Evolutionary conservation across 2,113 vertebrate genomes (phyloP).

Genomic region (Lethenteron camtschaticum): DNA sequence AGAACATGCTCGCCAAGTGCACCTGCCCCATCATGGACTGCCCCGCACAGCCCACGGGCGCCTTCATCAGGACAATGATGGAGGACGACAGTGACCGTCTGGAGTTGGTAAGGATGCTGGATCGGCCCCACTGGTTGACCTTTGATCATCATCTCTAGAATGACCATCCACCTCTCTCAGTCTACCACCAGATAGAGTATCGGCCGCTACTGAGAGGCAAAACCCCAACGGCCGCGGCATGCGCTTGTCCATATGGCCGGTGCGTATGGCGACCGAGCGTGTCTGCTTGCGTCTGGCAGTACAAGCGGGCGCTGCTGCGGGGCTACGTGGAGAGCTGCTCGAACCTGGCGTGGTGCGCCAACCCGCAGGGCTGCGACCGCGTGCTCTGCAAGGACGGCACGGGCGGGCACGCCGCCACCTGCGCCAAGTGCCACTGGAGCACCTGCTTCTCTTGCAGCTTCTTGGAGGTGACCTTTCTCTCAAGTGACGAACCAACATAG

Average conservation of each 20-base stretch:
- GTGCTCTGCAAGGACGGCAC: slow-evolving; percentile 73
- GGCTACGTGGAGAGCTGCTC: slow-evolving; percentile 76
- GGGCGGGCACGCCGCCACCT: slow-evolving; percentile 45
- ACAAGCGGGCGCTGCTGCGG: slow-evolving; percentile 56
- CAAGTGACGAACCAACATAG: too few relatives aligned
- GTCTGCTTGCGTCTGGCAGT: slow-evolving; percentile 23
- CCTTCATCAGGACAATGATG: slow-evolving; percentile 29
- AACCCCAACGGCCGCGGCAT: too few relatives aligned
- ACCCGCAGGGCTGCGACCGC: slow-evolving; percentile 81
- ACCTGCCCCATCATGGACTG: slow-evolving; percentile 84
- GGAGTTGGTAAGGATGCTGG: too few relatives aligned
- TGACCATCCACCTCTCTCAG: too few relatives aligned
- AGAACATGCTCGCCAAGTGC: slow-evolving; percentile 68
- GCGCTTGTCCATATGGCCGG: too few relatives aligned
- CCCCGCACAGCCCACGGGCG: slow-evolving; percentile 55
- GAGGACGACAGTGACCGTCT: too few relatives aligned
- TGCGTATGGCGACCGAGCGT: too few relatives aligned
- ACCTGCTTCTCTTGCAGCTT: slow-evolving; percentile 91
- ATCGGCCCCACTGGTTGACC: too few relatives aligned
- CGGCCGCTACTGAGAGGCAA: too few relatives aligned
- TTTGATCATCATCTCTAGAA: too few relatives aligned
- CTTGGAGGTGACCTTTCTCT: slow-evolving; percentile 39
- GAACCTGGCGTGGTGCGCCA: slow-evolving; percentile 96
- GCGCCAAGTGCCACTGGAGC: slow-evolving; percentile 75
- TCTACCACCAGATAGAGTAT: too few relatives aligned